phyloP scores from a whole-genome alignment of 92 coral and sea anemone genomes.

The Nematostella vectensis region DNA sequence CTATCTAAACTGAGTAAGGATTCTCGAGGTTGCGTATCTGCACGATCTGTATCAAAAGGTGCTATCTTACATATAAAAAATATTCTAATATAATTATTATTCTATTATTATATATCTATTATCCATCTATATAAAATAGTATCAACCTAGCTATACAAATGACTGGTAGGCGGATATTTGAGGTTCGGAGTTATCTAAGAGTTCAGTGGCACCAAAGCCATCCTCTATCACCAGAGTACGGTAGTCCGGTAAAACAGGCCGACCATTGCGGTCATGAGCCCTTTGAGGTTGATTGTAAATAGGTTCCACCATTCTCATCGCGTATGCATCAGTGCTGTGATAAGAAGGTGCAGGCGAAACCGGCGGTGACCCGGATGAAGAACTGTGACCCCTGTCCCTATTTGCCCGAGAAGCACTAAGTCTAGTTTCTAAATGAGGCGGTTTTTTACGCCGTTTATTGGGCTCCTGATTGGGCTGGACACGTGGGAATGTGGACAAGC shows the following conservation, averaged over 20 bases:
- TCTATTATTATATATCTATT: no score
- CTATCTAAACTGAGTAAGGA: no score
- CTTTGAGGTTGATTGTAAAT: not conserved
- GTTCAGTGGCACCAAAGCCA: conserved; percentile 7
- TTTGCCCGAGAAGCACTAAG: conserved; percentile 4
- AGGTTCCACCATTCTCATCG: conserved; percentile 3
- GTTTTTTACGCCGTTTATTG: conserved; percentile 54
- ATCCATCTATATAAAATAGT: no score
- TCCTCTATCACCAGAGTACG: conserved; percentile 9
- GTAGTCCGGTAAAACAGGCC: not conserved
- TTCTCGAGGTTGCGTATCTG: no score
- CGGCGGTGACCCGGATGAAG: conserved; percentile 54
- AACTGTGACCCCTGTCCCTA: conserved; percentile 9
- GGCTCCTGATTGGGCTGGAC: conserved; percentile 63
- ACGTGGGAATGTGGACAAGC: conserved; percentile 21
- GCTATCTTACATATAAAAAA: no score
- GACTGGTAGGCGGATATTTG: conserved; percentile 72
- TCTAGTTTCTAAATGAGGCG: conserved; percentile 26
- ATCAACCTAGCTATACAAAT: conserved; percentile 47
- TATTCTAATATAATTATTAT: no score
- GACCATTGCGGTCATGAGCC: not conserved
- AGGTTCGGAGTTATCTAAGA: conserved; percentile 6
- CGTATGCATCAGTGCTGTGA: conserved; percentile 41
- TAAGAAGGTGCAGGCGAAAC: conserved; percentile 93
- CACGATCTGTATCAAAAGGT: no score